A percentile compares a stretch with the other conserved stretches of the same genome.
phyloP scores from a whole-genome alignment of 2,888 invertebrate species.

The Drosophila stalkeri region DNA sequence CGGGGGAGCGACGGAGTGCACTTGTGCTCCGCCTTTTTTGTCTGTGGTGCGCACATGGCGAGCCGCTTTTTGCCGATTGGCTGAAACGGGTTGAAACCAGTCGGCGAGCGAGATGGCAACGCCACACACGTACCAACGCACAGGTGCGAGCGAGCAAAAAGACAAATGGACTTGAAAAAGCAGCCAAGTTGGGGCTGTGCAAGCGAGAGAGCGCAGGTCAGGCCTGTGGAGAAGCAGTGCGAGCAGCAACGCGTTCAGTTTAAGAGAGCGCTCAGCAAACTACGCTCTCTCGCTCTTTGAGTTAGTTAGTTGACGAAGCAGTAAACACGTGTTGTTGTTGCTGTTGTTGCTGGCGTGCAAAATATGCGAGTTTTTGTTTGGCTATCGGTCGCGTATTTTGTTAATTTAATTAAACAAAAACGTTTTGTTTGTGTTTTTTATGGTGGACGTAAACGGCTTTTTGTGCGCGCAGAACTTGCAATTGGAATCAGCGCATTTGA shows the following conservation, averaged over 20 bases:
- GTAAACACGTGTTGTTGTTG: conserved; percentile 63
- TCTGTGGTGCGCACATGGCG: conserved; percentile 59
- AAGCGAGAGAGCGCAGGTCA: conserved; percentile 35
- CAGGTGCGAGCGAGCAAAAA: conserved; percentile 51
- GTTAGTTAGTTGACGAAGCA: conserved; percentile 39
- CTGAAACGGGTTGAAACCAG: conserved; percentile 60
- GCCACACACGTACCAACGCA: conserved; percentile 9
- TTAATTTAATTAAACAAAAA: conserved; percentile 79
- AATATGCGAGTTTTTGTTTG: conserved; percentile 57
- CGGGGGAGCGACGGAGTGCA: conserved; percentile 25
- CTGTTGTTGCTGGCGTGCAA: conserved; percentile 42
- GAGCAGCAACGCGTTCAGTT: conserved; percentile 39
- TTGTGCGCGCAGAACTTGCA: conserved; percentile 54
- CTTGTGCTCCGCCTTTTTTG: conserved; percentile 74
- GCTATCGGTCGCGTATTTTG: conserved; percentile 67
- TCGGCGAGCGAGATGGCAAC: conserved; percentile 67
- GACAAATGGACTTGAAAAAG: conserved; percentile 31
- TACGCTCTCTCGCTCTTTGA: conserved; percentile 40
- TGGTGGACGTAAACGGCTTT: conserved; percentile 37
- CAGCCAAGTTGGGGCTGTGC: conserved; percentile 43
- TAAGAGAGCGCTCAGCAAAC: conserved; percentile 43
- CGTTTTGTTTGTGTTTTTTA: conserved; percentile 76
- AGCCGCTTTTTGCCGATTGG: conserved; percentile 78
- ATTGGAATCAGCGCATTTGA: conserved; percentile 70
- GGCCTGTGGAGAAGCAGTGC: conserved; percentile 23